Base-by-base conservation (phyloP, 2,888 invertebrate genomes). In the Sphinx pinastri region DNA sequence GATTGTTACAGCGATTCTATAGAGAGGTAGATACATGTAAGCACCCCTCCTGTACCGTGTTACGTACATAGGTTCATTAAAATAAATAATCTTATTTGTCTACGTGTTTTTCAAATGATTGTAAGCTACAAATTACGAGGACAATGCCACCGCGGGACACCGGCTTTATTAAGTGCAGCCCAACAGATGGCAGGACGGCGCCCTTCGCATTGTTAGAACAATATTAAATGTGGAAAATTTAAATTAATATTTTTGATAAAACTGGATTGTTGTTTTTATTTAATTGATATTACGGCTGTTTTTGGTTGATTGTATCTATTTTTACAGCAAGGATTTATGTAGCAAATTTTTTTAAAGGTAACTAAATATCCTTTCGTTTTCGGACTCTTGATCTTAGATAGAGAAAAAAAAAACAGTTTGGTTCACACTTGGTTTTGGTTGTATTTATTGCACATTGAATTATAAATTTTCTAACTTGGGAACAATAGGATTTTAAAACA, bases 81-180 rank as follows among this genome's bases (percentile, higher is more conserved):
- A 90, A 88, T 87, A 88, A 91, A 92, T 91, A 91, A 90, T 87
- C 85, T 88, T 90, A 90, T 92, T 92, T 92, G 88, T 89, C 84
- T 84, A 84, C 83, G 83, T 89, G 88, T 91, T 90, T 90, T 88
- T 85, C 82, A 83, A 88, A 87, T 87, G 87, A 90, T 90, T 89
- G 84, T 84, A 68, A 88, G 90, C 90, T 92, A 93, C 93, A 93
- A 93, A 94, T 93, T 92, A 92, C 82, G 78, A 77, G 90, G 88
- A 94, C 93, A 94, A 94, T 90, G 77, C 80, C 94, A 84, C 94
- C 78, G 82, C 93, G 92, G 93, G 94, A 86, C 83, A 84, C 79
- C 90, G 82, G 77, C 78, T 80, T 90, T 89, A 88, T 90, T 90
- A 85, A 86, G 84, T 82, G 82, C 81, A 79, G 84, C 83, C 83